Evolutionary conservation across 1,140 invertebrate species (phyloP), one percentile per base, ranked within the genome.

Genomic region (Dendrolimus punctatus): DNA sequence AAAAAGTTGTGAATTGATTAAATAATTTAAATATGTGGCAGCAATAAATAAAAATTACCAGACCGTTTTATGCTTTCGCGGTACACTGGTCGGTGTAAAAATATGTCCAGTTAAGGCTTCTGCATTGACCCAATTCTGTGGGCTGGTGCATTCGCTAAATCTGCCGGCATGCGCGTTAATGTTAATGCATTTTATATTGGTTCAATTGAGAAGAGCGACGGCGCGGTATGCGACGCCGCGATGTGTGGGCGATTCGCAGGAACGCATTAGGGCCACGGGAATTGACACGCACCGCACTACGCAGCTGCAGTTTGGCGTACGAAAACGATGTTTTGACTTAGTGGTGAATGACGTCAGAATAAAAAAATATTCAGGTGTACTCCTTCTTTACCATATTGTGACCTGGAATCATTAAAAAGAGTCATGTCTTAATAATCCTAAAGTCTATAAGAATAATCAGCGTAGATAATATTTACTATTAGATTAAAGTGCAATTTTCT

Each of bases 171-270:
- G 63, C 66, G 76, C 65, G 61, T 49, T 70, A 61, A 73, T 68
- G 66, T 76, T 85, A 85, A 85, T 85, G 82, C 79, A 82, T 85
- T 85, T 85, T 85, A 85, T 81, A 85, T 85, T 85, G 80, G 77
- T 80, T 77, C 76, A 85, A 85, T 85, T 85, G 82, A 65, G 53
- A 63, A 64, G 54, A 68, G 75, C 75, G 81, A 73, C 80, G 82
- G 76, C 80, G 76, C 67, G 77, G 82, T 78, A 83, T 85, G 82
- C 77, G 62, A 54, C 42, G 66, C 51, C 50, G 51, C 61, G 55
- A 46, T 70, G 80, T 76, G 82, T 85, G 80, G 82, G 82, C 80
- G 77, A 74, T 84, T 82, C 77, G 74, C 73, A 66, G 77, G 76
- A 83, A 73, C 69, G 58, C 71, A 82, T 85, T 80, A 81, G 70